These are phyloP conservation scores for Nebria ingens DNA, from an alignment of 1,140 invertebrate species.

Conservation along the genomic window DNA sequence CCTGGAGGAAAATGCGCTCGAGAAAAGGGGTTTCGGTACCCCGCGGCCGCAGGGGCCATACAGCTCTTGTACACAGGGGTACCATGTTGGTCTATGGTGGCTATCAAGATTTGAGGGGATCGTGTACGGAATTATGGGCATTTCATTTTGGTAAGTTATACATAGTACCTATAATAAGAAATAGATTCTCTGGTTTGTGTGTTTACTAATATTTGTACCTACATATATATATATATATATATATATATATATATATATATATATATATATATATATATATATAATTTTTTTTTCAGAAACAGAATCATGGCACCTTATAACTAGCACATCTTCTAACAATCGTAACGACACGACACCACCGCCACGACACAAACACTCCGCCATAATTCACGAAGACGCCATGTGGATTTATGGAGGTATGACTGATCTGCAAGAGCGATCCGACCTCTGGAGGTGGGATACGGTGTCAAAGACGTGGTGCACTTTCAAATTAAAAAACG, in stretches of 20 bases:
- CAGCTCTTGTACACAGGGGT: slow-evolving; percentile 65
- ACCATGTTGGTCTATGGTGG: slow-evolving; percentile 82
- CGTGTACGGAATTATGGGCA: slow-evolving; percentile 76
- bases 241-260: too few species aligned
- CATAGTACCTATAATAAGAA: too few species aligned
- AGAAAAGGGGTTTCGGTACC: slow-evolving; percentile 50
- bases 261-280: not conserved
- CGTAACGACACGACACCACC: slow-evolving; percentile 44
- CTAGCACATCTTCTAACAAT: slow-evolving; percentile 26
- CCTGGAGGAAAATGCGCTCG: slow-evolving; percentile 55
- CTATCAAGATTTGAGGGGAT: slow-evolving; percentile 78
- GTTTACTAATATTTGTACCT: slow-evolving; percentile 6
- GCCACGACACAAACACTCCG: slow-evolving; percentile 74
- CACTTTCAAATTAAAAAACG: slow-evolving; percentile 51
- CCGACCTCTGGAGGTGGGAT: slow-evolving; percentile 80
- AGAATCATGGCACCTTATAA: slow-evolving; percentile 62
- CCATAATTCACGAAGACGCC: slow-evolving; percentile 62
- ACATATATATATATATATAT: not conserved
- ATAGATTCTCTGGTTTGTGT: too few species aligned
- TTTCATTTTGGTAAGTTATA: slow-evolving; percentile 71
- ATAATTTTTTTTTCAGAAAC: slow-evolving; percentile 45
- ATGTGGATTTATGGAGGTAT: slow-evolving; percentile 88
- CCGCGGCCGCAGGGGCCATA: slow-evolving; percentile 69
- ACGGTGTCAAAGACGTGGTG: slow-evolving; percentile 57
- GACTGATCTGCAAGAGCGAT: slow-evolving; percentile 70